Conservation (phyloP, 2,797 vertebrate species). For the Notoglanidium macrostoma region DNA sequence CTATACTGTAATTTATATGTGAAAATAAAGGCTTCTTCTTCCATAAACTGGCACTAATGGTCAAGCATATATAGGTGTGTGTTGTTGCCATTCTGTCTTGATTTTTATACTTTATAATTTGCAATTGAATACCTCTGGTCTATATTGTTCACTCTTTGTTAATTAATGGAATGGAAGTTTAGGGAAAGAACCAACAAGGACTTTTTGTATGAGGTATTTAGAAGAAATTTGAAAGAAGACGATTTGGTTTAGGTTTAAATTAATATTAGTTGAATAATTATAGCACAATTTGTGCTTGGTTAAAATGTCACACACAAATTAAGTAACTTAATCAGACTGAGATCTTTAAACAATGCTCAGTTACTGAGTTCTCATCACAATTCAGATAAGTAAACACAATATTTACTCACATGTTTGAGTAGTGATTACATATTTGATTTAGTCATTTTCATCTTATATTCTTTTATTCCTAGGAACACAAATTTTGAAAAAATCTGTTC, state of each 20-base stretch:
- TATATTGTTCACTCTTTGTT: too few species aligned
- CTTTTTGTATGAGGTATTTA: too few species aligned
- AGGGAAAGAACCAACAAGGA: too few species aligned
- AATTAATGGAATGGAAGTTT: too few species aligned
- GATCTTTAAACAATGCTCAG: not conserved
- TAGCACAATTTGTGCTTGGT: not conserved
- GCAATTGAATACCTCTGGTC: too few species aligned
- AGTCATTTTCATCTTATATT: not conserved
- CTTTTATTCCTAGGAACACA: not conserved
- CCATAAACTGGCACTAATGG: not conserved
- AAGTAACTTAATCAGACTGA: not conserved
- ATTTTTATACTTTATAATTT: too few species aligned
- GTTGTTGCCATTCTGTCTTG: not conserved
- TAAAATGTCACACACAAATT: not conserved
- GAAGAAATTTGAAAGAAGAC: too few species aligned
- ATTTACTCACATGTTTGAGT: not conserved
- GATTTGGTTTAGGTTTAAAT: too few species aligned
- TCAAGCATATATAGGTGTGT: not conserved
- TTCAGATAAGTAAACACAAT: not conserved
- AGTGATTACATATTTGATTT: not conserved
- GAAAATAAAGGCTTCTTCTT: not conserved
- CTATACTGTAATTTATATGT: too few species aligned
- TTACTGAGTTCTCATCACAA: not conserved
- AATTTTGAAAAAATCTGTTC: not conserved
- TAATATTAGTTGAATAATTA: too few species aligned